These are phyloP conservation scores for Tetraodon nigroviridis DNA, from an alignment of 2,113 vertebrate species.

Conservation along the genomic window DNA sequence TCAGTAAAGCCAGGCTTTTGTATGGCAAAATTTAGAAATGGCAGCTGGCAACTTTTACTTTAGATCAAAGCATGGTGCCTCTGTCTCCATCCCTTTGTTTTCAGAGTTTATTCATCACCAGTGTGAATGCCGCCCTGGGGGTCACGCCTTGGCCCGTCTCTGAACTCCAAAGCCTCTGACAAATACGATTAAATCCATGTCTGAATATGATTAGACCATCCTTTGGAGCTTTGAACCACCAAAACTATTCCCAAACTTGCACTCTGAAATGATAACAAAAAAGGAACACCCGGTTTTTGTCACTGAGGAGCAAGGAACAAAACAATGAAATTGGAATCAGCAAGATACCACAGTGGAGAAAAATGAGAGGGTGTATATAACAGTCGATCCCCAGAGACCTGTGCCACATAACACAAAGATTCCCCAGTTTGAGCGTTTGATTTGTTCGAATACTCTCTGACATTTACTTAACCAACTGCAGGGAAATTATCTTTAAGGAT, in stretches of 20 bases:
- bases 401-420: slow-evolving; percentile 56
- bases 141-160: slow-evolving; percentile 40
- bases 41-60: slow-evolving; percentile 33
- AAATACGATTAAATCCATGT: slow-evolving; percentile 60
- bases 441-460: slow-evolving; percentile 55
- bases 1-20: too few species aligned
- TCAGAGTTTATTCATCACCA: slow-evolving; percentile 46
- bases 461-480: slow-evolving; percentile 53
- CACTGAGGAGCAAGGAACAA: slow-evolving; percentile 35
- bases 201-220: slow-evolving; percentile 52
- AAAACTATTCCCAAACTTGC: slow-evolving; percentile 24
- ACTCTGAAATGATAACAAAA: slow-evolving; percentile 18
- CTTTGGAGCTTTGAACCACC: slow-evolving; percentile 39
- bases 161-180: slow-evolving; percentile 56
- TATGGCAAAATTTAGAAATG: slow-evolving; percentile 23
- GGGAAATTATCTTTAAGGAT: slow-evolving; percentile 48
- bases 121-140: slow-evolving; percentile 44
- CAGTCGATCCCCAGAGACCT: slow-evolving; percentile 54
- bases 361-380: slow-evolving; percentile 64
- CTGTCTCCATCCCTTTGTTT: slow-evolving; percentile 43
- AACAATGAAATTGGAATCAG: slow-evolving; percentile 48
- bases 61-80: slow-evolving; percentile 44
- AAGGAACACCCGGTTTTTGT: slow-evolving; percentile 20
- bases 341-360: slow-evolving; percentile 38
- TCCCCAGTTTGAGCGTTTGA: slow-evolving; percentile 47